phyloP scores from a whole-genome alignment of 1,140 invertebrate genomes.

The Leptopilina boulardi region DNA sequence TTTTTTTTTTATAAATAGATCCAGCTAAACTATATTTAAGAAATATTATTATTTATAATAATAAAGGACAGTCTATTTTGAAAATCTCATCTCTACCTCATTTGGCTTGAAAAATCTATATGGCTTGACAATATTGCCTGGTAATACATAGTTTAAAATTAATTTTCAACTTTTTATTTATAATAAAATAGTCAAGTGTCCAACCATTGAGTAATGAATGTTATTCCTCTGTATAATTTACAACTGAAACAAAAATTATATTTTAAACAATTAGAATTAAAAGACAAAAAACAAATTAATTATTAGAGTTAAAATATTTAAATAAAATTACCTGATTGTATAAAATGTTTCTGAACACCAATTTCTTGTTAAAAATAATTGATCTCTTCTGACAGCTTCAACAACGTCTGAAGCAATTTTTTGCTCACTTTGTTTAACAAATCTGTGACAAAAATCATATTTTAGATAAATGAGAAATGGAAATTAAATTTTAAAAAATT shows the following conservation, averaged over 20 bases:
- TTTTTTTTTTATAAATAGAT: not conserved
- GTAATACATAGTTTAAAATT: slow-evolving; percentile 33
- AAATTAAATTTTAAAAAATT: too few relatives aligned
- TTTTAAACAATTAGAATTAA: not conserved
- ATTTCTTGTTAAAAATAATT: slow-evolving; percentile 54
- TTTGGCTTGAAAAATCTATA: not conserved
- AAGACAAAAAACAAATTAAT: slow-evolving; percentile 37
- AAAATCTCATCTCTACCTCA: not conserved
- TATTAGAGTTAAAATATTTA: slow-evolving; percentile 17
- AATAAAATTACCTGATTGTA: slow-evolving; percentile 57
- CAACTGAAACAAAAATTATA: slow-evolving; percentile 61
- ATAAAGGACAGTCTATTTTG: not conserved
- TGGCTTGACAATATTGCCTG: not conserved
- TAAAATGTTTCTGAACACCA: slow-evolving; percentile 64
- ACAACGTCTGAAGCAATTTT: slow-evolving; percentile 66
- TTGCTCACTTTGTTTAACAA: slow-evolving; percentile 57
- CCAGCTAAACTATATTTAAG: not conserved
- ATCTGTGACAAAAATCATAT: slow-evolving; percentile 40
- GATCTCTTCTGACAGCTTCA: slow-evolving; percentile 63
- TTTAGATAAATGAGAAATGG: too few relatives aligned
- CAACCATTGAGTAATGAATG: slow-evolving; percentile 63
- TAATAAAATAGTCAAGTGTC: slow-evolving; percentile 51
- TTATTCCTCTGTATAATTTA: slow-evolving; percentile 60
- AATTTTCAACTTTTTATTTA: slow-evolving; percentile 33
- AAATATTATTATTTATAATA: not conserved